Evolutionary conservation across 2,113 vertebrate species (phyloP).

Genomic region (Trichomycterus rosablanca): DNA sequence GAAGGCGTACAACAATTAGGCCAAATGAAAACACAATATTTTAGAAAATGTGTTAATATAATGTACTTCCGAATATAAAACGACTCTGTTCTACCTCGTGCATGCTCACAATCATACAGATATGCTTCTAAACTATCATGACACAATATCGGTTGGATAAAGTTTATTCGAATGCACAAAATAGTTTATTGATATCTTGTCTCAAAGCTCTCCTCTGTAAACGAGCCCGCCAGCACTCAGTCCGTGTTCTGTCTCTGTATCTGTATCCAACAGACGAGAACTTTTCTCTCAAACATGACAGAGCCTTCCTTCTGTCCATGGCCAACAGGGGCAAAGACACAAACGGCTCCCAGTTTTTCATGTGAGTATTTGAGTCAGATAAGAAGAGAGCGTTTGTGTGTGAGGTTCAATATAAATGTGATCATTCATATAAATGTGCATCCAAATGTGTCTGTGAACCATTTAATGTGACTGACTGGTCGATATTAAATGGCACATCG

Average conservation of each 20-base stretch:
- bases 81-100: too few relatives aligned
- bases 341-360: constrained; percentile 98
- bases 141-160: too few relatives aligned
- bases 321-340: constrained; percentile 98
- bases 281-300: constrained; percentile 99
- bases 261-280: constrained; percentile 87
- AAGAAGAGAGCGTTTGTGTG: constrained; percentile 21
- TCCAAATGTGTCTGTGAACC: constrained; percentile 23
- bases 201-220: too few relatives aligned
- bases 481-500: constrained; percentile 38
- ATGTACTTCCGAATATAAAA: too few relatives aligned
- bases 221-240: too few relatives aligned
- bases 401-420: constrained; percentile 45
- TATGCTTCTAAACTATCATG: too few relatives aligned
- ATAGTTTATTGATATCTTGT: too few relatives aligned
- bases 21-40: too few relatives aligned
- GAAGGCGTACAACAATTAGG: too few relatives aligned
- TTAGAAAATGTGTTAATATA: too few relatives aligned
- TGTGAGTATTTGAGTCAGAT: constrained; percentile 77
- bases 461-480: constrained; percentile 40
- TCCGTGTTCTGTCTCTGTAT: constrained; percentile 45
- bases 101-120: too few relatives aligned
- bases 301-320: constrained; percentile 98
- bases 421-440: constrained; percentile 73
- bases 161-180: too few relatives aligned